Base-by-base conservation (phyloP, 64 coral and sea anemone genomes). In the Hydrozoanthus tunicans region DNA sequence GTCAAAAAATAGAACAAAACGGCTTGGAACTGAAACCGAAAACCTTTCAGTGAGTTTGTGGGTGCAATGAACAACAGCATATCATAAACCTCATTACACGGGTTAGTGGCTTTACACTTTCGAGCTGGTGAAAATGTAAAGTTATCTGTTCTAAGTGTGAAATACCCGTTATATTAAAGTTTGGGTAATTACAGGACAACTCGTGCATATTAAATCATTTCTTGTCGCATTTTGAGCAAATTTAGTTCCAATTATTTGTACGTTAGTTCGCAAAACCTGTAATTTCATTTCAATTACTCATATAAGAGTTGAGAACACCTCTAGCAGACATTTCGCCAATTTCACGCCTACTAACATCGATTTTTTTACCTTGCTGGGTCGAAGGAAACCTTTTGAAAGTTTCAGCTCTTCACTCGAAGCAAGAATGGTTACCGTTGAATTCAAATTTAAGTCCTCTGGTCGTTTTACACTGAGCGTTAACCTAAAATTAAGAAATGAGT, bases 171-270 rank as follows among this genome's bases (percentile, higher is more conserved):
- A 17, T 24, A 17, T 60, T 88, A 70, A 74, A 56, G 26, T 60
- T 53, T 59, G 69, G 70, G 70, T 59, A 88, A 74, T 75, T 74
- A 88, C 6, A 14, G 67, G 84, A 72, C 5, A 73, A 55, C 17
- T 68, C 4, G 84, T 75, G 84, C 73, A 88, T 88, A 88, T 88
- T 88, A 88, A 88, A 88, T 88, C 74, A 54, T 88, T 43, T 88
- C 84, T 88, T 88, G 84, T 88, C 84, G 84, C 84, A 88, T 88
- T 74, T 88, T 70, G 55, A 88, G 70, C 84, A 88, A 88, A 88
- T 88, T 88, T 88, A 88, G 84, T 88, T 88, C 84, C 69, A 88
- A 88, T 88, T 88, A 88, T 88, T 88, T 74, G 56, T 75, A 88
- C 5, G 84, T 88, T 88, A 88, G 56, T 51, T 74, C 12, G 2